Conservation (phyloP, 2,888 invertebrate species). For the Hemithea aestivaria region DNA sequence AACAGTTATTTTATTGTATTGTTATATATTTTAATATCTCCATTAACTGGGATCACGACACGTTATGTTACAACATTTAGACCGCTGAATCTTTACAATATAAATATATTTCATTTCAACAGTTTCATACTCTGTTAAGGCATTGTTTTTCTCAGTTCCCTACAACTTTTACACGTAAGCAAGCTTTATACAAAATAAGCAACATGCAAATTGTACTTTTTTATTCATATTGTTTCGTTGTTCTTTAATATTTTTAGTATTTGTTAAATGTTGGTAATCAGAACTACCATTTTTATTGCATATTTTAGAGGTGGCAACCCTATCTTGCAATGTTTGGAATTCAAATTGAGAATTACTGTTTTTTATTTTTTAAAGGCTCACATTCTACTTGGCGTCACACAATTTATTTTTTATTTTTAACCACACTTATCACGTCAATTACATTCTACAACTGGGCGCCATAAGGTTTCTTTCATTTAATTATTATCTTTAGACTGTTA, state of each 20-base stretch:
- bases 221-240: slow-evolving; percentile 31
- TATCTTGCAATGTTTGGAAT: too few species aligned
- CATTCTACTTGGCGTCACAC: too few species aligned
- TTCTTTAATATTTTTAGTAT: slow-evolving; percentile 16
- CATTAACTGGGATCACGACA: slow-evolving; percentile 31
- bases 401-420: too few species aligned
- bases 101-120: slow-evolving; percentile 3
- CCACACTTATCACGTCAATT: too few species aligned
- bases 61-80: slow-evolving; percentile 31
- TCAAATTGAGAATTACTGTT: too few species aligned
- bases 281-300: slow-evolving; percentile 10
- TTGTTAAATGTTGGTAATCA: slow-evolving; percentile 1
- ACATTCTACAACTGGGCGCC: too few species aligned
- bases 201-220: slow-evolving; percentile 16
- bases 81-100: slow-evolving; percentile 32
- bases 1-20: slow-evolving; percentile 61
- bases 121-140: slow-evolving; percentile 13
- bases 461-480: too few species aligned
- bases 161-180: slow-evolving; percentile 14
- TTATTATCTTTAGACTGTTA: too few species aligned
- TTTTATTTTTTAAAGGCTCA: too few species aligned
- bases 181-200: slow-evolving; percentile 11
- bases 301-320: too few species aligned
- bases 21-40: slow-evolving; percentile 16
- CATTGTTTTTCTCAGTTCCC: slow-evolving; percentile 9